Base-by-base conservation (phyloP, 2,113 vertebrate species). In the Gorsachius goisagi region DNA sequence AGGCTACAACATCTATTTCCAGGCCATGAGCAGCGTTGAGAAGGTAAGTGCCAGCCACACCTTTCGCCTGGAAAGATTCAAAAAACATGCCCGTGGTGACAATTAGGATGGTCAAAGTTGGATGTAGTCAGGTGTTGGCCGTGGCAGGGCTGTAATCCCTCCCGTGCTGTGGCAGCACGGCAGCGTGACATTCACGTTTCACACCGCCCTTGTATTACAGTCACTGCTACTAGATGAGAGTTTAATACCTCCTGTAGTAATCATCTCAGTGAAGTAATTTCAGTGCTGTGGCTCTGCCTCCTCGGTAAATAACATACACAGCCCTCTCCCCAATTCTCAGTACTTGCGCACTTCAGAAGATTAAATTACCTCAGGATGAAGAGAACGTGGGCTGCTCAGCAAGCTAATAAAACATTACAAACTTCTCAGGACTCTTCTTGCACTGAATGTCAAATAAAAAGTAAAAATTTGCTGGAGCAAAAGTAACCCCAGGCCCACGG, bases 1-100 rank as follows among this genome's bases (percentile, higher is more conserved):
- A 97, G 99, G 99, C 92, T 99, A 99, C 98, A 99, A 99, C 98
- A 99, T 99, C 98, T 99, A 99, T 95, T 99, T 99, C 97, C 99
- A 99, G 97, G 99, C 99, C 47, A 99, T 99, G 96, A 99, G 99
- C 98, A 99, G 99, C 18, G 99, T 99, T 9, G 99, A 99, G 94
- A 99, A 99, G 99, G 99, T 99, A 96, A 97, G 98, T 67, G 58
- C 89, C n/a, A 85, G 27, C 37, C 58, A 12, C 32, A 45, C 33
- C 44, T 90, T 62, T 62, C n/a, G 90, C 18, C 47, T 84, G 45
- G 33, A 78, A 53, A 27, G 63, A 79, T 15, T 22, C 80, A 82
- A 52, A 47, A 77, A 59, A 27, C 27, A 7, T 47, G 52, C 30
- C 41, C 5, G 1, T 79, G 28, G 59, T 82, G 47, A 64, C 49